These are phyloP conservation scores for Arbacia lixula DNA, from an alignment of 53 echinoderm and acorn worm genomes.

Conservation along the genomic window DNA sequence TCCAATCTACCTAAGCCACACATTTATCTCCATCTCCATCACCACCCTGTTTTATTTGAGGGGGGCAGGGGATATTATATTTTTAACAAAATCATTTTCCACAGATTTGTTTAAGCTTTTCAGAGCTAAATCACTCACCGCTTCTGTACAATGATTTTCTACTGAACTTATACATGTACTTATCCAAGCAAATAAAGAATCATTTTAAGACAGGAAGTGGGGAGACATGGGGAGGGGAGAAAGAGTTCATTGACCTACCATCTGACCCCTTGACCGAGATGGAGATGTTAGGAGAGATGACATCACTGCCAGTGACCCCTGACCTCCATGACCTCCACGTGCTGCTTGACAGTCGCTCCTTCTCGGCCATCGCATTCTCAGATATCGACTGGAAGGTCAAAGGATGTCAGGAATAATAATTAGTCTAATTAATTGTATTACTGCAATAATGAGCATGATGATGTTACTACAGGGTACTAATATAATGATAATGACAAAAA, in stretches of 20 bases:
- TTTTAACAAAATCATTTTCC: too few relatives aligned
- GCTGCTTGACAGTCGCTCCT: constrained; percentile 38
- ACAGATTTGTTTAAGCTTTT: too few relatives aligned
- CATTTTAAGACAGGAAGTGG: too few relatives aligned
- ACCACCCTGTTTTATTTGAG: too few relatives aligned
- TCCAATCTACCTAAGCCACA: too few relatives aligned
- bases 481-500: neutral
- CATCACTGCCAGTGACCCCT: constrained; percentile 33
- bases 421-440: neutral
- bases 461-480: neutral
- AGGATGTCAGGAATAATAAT: neutral
- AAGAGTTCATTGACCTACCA: constrained; percentile 2
- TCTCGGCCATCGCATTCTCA: constrained; percentile 49
- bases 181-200: too few relatives aligned
- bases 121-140: too few relatives aligned
- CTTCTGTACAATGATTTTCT: too few relatives aligned
- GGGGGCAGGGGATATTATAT: too few relatives aligned
- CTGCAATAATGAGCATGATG: neutral
- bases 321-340: constrained; percentile 51
- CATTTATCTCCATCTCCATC: too few relatives aligned
- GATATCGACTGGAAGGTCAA: constrained; percentile 43
- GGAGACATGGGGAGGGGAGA: too few relatives aligned
- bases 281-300: constrained; percentile 23
- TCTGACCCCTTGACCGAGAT: constrained; percentile 47
- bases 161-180: too few relatives aligned